phyloP scores from a whole-genome alignment of 2,797 vertebrate species.

The Sciurus vulgaris region DNA sequence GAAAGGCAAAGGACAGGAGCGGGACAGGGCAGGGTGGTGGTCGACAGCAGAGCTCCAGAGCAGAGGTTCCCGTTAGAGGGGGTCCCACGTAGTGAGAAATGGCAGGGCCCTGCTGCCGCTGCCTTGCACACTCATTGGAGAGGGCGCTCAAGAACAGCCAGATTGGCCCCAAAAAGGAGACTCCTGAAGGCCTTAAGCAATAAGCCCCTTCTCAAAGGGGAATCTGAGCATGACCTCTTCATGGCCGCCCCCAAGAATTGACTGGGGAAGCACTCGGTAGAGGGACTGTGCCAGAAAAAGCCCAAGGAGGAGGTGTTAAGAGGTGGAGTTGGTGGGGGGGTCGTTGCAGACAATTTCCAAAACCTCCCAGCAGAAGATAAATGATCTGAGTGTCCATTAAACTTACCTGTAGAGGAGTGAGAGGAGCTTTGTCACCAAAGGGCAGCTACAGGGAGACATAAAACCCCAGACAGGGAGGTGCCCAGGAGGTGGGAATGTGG shows the following conservation, averaged over 20 bases:
- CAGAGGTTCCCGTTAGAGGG: not conserved
- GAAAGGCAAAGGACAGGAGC: not conserved
- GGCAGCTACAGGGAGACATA: not conserved
- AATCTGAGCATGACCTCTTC: not conserved
- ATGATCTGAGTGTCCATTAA: not conserved
- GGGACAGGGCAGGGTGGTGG: rapidly evolving
- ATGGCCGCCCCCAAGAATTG: not conserved
- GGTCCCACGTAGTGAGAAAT: not conserved
- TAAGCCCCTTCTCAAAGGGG: not conserved
- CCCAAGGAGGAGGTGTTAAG: not conserved
- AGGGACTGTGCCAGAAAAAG: not conserved
- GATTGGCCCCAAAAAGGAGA: not conserved
- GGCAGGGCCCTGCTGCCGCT: not conserved
- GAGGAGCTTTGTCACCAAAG: not conserved
- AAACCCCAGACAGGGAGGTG: not conserved
- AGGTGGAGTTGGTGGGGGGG: not conserved
- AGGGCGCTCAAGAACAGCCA: not conserved
- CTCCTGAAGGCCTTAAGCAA: not conserved
- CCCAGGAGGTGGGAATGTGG: not conserved
- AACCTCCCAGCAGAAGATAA: not conserved
- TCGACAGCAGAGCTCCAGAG: not conserved
- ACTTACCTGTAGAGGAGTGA: not conserved
- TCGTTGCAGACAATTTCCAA: not conserved
- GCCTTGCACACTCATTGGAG: not conserved
- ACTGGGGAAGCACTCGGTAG: not conserved